Evolutionary conservation across 92 coral and sea anemone species (phyloP).

Genomic region (Anthopleura xanthogrammica): DNA sequence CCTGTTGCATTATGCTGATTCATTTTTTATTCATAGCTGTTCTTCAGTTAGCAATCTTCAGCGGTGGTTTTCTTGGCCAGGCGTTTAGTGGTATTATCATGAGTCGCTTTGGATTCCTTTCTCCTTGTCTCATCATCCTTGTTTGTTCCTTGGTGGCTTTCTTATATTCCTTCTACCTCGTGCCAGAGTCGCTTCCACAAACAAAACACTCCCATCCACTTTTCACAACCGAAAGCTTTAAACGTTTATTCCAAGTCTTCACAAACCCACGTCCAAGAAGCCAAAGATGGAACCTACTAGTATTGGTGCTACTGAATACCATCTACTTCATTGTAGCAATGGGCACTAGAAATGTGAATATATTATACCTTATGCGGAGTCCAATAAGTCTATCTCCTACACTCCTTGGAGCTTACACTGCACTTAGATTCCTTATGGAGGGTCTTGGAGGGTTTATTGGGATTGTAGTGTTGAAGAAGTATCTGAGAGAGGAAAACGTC

Average conservation of each 20-base stretch:
- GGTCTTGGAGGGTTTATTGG: constrained; percentile 68
- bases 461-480: constrained; percentile 51
- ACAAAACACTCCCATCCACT: constrained; percentile 3
- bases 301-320: constrained; percentile 33
- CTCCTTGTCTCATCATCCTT: constrained; percentile 57
- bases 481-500: constrained; percentile 50
- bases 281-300: constrained; percentile 42
- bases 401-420: constrained; percentile 59
- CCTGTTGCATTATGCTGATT: neutral
- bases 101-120: constrained; percentile 53
- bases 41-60: constrained; percentile 57
- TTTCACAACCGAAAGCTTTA: constrained; percentile 56
- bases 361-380: constrained; percentile 51
- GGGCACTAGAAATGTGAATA: constrained; percentile 38
- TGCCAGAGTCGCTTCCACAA: constrained; percentile 70
- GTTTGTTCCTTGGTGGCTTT: constrained; percentile 47
- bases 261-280: constrained; percentile 18
- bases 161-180: constrained; percentile 46
- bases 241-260: constrained; percentile 46
- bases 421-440: constrained; percentile 46
- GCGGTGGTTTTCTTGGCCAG: constrained; percentile 77
- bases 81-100: constrained; percentile 72
- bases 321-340: constrained; percentile 24
- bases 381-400: constrained; percentile 75
- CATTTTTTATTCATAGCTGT: constrained; percentile 35